Evolutionary conservation across 2,113 vertebrate species (phyloP), one percentile per base, ranked within the genome.

Genomic region (Hepsetus odoe): DNA sequence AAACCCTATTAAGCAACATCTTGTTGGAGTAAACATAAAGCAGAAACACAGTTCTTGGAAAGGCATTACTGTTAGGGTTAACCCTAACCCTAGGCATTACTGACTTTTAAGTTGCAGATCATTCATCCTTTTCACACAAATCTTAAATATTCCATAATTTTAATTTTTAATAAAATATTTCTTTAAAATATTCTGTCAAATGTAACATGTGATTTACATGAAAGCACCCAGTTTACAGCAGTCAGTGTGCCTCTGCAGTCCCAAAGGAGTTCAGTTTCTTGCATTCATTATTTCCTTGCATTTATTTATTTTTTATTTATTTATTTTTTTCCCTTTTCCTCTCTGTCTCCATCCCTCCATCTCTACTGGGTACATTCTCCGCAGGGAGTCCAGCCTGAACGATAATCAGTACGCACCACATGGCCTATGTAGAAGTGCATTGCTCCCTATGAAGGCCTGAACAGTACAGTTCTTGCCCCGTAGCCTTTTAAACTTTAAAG

Each of bases 331-430:
- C 80, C 7, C 85, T 76, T 53, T 76, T 82, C 38, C 72, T 83
- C 79, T 73, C 38, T 66, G 26, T 67, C 77, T 80, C 64, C 71
- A 46, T 32, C 38, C 79, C 80, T 68, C 70, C 69, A 62, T 85
- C 73, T 74, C 80, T 74, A 81, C 68, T 71, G 84, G 69, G 78
- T 64, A 83, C 72, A 88, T 82, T 84, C 75, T 88, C 81, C 77
- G 77, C 92, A 93, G 93, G 93, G 91, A 93, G 89, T 94, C 93
- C 90, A 93, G 91, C 87, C 89, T 92, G 91, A 93, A 86, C 91
- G 89, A 90, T 82, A 89, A 85, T 91, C 91, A 91, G 93, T 93
- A 91, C 69, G 91, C 89, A 82, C 86, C 80, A 74, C 84, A 81
- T 88, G 62, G 88, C 40, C 44, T 67, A 59, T 61, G 76, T 86